Percentiles rank a stretch among this genome's conserved stretches.
These are phyloP conservation scores for Hyaena hyaena DNA, from an alignment of 2,113 vertebrate genomes.

Conservation along the genomic window DNA sequence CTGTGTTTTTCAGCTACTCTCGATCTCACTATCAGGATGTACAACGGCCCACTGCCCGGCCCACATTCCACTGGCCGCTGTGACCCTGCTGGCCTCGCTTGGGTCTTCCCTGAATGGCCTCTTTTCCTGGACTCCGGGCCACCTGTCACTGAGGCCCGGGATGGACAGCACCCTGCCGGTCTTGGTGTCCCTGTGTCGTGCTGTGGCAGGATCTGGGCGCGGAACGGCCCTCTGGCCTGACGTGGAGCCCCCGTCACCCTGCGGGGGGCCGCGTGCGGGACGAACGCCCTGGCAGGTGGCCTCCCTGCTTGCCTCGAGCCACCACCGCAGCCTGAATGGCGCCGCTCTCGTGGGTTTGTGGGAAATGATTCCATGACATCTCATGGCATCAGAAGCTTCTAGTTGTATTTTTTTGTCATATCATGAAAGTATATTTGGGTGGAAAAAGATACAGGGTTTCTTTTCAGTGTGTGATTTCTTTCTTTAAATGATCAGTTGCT, in stretches of 20 bases:
- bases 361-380: not conserved
- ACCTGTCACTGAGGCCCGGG: not conserved
- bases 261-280: fast-evolving
- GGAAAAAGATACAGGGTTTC: not conserved
- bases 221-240: not conserved
- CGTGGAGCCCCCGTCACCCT: not conserved
- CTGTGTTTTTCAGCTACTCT: not conserved
- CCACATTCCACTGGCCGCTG: not conserved
- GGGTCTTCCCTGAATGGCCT: not conserved
- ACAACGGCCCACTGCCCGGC: not conserved
- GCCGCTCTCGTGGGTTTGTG: fast-evolving
- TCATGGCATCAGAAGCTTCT: fast-evolving
- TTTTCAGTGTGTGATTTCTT: not conserved
- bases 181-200: not conserved
- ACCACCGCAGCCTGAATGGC: not conserved
- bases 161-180: not conserved
- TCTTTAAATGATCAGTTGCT: not conserved
- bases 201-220: fast-evolving
- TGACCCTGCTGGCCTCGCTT: not conserved
- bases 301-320: not conserved
- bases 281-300: not conserved
- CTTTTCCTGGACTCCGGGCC: conserved; percentile 34
- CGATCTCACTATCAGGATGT: not conserved
- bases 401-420: too few relatives aligned
- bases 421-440: not conserved